Evolutionary conservation across 2,888 invertebrate species (phyloP).

Genomic region (Athetis lepigone): DNA sequence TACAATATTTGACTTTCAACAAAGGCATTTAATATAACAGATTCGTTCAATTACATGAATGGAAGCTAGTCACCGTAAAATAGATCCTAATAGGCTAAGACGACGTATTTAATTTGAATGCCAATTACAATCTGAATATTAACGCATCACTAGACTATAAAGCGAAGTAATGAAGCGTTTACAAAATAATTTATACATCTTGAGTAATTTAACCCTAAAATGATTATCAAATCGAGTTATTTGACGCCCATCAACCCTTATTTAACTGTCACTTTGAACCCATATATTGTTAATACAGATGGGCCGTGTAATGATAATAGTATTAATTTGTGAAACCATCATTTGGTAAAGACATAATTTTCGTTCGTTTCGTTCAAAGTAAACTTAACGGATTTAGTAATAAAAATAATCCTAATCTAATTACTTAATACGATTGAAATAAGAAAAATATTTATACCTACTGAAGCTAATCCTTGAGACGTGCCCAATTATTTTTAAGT

Average conservation of each 20-base stretch:
- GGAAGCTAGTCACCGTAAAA: background rate
- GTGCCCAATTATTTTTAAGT: no score
- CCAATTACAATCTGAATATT: slow-evolving; percentile 24
- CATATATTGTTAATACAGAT: slow-evolving; percentile 4
- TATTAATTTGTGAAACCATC: background rate
- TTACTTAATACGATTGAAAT: no score
- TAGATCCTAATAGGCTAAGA: background rate
- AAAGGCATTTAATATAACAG: background rate
- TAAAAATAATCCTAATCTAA: no score
- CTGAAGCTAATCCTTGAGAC: no score
- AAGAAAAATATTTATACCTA: no score
- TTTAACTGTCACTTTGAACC: slow-evolving; percentile 26
- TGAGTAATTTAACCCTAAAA: slow-evolving; percentile 9
- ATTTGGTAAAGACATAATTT: background rate
- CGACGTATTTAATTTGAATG: background rate
- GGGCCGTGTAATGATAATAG: background rate
- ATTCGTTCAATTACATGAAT: background rate
- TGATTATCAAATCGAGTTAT: slow-evolving; percentile 21
- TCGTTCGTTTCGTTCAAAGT: background rate
- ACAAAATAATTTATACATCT: slow-evolving; percentile 21
- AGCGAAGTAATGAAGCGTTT: slow-evolving; percentile 11
- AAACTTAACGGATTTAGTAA: background rate
- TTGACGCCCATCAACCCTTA: slow-evolving; percentile 13
- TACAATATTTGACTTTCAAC: background rate
- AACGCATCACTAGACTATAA: slow-evolving; percentile 3